Evolutionary conservation across 1,140 invertebrate genomes (phyloP).

Genomic region (Pseudomyrmex gracilis): DNA sequence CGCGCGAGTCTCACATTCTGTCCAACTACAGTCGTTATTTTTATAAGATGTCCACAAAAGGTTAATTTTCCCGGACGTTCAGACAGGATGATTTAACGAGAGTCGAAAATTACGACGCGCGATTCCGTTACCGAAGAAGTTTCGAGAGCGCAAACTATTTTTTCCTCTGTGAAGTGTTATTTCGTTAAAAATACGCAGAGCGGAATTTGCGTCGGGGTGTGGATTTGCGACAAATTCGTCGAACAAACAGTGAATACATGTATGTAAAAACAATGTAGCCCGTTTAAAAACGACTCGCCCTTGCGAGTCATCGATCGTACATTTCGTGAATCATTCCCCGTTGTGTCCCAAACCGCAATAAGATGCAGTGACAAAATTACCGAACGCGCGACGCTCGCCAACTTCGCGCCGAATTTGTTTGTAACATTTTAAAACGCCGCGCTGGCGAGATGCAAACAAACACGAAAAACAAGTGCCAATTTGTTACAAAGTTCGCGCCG

Average conservation of each 20-base stretch:
- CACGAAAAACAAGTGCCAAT: constrained; percentile 31
- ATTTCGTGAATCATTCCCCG: constrained; percentile 18
- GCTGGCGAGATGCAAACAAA: neutral
- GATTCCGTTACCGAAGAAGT: constrained; percentile 5
- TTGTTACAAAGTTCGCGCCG: neutral
- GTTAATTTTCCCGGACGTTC: neutral
- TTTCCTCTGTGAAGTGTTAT: neutral
- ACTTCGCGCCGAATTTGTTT: constrained; percentile 7
- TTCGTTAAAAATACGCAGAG: no score
- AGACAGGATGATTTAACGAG: constrained; percentile 1
- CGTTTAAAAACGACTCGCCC: neutral
- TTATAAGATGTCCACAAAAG: constrained; percentile 1
- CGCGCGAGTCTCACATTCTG: no score
- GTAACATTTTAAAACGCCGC: neutral
- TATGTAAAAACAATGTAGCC: neutral
- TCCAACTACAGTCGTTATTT: no score
- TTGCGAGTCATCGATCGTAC: constrained; percentile 1
- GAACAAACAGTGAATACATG: no score
- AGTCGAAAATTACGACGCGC: constrained; percentile 4
- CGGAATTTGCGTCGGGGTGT: no score
- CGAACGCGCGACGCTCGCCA: constrained; percentile 4
- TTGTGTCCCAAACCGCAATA: neutral
- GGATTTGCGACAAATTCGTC: no score
- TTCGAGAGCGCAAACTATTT: neutral
- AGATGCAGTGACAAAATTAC: constrained; percentile 35